These are phyloP conservation scores for Hycleus phaleratus DNA, from an alignment of 1,140 invertebrate genomes.

Conservation along the genomic window DNA sequence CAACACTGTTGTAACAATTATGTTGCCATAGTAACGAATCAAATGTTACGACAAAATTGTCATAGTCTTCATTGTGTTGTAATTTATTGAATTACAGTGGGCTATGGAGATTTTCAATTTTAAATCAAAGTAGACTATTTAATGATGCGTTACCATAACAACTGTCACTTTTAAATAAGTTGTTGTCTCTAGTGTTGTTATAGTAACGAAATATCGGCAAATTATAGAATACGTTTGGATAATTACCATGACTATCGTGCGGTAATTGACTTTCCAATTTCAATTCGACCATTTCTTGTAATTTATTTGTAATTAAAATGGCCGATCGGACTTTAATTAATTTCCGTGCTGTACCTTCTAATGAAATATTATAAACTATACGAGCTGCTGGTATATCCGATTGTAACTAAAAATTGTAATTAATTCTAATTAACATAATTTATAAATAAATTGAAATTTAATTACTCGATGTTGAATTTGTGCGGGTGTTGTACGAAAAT, in stretches of 20 bases:
- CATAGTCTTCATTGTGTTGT: no score
- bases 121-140: no score
- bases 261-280: slow-evolving; percentile 52
- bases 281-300: slow-evolving; percentile 63
- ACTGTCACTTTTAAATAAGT: no score
- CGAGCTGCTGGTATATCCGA: slow-evolving; percentile 45
- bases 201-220: no score
- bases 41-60: no score
- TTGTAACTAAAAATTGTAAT: slow-evolving; percentile 7
- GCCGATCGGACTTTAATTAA: slow-evolving; percentile 92
- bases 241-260: slow-evolving; percentile 17
- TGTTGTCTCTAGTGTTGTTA: no score
- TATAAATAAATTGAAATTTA: slow-evolving; percentile 1
- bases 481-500: slow-evolving; percentile 71
- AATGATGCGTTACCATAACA: no score
- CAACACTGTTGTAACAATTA: no score
- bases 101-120: no score
- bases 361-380: slow-evolving; percentile 78
- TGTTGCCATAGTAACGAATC: no score
- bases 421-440: background rate
- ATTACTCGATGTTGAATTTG: slow-evolving; percentile 37
- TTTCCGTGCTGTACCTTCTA: slow-evolving; percentile 90
- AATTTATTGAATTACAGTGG: no score
- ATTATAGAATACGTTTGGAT: background rate
- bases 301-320: slow-evolving; percentile 69